Evolutionary conservation across 2,113 vertebrate species (phyloP).

Genomic region (Petrocephalus zakoni): DNA sequence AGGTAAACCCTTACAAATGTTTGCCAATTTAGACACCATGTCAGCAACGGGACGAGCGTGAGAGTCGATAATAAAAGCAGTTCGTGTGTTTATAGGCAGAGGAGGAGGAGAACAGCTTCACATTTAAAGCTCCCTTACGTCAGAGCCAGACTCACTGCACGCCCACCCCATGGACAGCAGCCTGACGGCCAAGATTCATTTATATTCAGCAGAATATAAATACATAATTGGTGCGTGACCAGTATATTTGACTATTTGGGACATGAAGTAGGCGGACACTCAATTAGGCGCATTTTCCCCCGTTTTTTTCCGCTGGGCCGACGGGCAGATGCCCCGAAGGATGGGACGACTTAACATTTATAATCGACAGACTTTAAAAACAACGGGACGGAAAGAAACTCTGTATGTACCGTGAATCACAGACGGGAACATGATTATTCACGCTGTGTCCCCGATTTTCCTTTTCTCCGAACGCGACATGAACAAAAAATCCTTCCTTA

Average conservation of each 20-base stretch:
- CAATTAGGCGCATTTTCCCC: neutral
- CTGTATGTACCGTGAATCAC: neutral
- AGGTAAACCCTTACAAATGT: neutral
- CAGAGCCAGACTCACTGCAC: neutral
- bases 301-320: neutral
- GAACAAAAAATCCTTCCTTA: neutral
- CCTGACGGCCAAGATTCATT: neutral
- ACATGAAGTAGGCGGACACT: neutral
- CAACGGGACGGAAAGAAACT: neutral
- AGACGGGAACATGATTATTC: neutral
- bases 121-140: neutral
- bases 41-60: neutral
- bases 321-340: neutral
- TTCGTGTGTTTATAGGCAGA: neutral
- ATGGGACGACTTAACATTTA: neutral
- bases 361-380: neutral
- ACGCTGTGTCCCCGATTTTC: neutral
- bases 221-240: conserved; percentile 6
- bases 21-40: neutral
- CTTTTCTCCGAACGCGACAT: neutral
- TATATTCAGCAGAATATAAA: conserved; percentile 1
- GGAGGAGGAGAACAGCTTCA: neutral
- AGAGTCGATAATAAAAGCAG: neutral
- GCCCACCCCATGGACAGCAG: neutral
- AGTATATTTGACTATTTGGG: neutral